phyloP scores from a whole-genome alignment of 2,888 invertebrate genomes.

The Brachyptera putata region DNA sequence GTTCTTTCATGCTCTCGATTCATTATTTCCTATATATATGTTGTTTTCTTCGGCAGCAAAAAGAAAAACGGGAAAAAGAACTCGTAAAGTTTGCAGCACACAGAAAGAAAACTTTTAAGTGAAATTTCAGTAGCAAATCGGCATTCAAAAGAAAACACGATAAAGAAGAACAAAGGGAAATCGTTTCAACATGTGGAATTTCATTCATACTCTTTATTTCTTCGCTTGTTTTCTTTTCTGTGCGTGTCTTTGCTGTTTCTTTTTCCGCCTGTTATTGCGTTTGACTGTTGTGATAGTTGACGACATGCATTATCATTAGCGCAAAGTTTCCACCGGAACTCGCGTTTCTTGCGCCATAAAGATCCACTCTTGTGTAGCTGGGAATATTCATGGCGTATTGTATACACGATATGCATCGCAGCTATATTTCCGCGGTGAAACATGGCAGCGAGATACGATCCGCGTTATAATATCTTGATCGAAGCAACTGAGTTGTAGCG shows the following conservation, averaged over 20 bases:
- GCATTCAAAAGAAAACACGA: slow-evolving; percentile 14
- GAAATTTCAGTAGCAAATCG: slow-evolving; percentile 12
- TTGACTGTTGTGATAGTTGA: not conserved
- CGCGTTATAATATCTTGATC: too few species aligned
- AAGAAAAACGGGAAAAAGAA: too few species aligned
- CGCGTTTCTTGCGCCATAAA: too few species aligned
- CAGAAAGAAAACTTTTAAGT: slow-evolving; percentile 11
- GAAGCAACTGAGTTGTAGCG: too few species aligned
- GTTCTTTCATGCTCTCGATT: slow-evolving; percentile 5
- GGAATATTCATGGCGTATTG: too few species aligned
- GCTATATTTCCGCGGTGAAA: too few species aligned
- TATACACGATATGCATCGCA: too few species aligned
- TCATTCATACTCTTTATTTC: not conserved
- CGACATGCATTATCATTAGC: not conserved
- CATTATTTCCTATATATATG: slow-evolving; percentile 18
- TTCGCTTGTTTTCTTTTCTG: not conserved
- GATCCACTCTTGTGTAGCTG: too few species aligned
- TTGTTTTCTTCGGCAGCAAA: too few species aligned
- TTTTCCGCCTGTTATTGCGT: not conserved
- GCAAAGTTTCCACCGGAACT: not conserved
- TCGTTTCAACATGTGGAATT: not conserved
- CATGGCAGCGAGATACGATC: too few species aligned
- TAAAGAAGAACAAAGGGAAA: slow-evolving; percentile 7
- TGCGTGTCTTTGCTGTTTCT: not conserved
- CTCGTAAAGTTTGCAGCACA: slow-evolving; percentile 13